Evolutionary conservation across 2,113 vertebrate genomes (phyloP).

Genomic region (Pardalotus punctatus): DNA sequence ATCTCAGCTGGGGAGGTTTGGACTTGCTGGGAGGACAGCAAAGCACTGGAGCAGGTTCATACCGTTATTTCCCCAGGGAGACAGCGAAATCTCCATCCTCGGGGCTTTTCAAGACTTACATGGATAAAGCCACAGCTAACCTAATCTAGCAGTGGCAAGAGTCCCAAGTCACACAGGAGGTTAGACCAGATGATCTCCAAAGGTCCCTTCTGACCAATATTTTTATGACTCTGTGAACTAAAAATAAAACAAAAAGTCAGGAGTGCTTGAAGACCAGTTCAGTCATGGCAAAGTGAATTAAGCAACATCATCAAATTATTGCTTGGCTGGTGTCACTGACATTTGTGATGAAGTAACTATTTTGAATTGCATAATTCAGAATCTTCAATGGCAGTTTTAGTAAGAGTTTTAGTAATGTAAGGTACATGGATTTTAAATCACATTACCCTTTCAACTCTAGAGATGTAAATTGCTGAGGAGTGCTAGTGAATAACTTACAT

Average conservation of each 20-base stretch:
- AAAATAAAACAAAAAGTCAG: constrained; percentile 4
- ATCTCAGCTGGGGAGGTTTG: not conserved
- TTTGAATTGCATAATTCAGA: constrained; percentile 8
- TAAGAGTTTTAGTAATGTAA: not conserved
- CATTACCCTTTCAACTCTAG: constrained; percentile 15
- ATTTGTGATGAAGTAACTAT: not conserved
- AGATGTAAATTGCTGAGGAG: not conserved
- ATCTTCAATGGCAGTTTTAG: not conserved
- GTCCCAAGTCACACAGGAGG: not conserved
- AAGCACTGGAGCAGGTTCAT: not conserved
- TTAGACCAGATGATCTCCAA: not conserved
- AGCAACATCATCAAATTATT: not conserved
- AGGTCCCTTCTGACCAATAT: not conserved
- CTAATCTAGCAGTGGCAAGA: not conserved
- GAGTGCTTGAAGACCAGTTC: not conserved
- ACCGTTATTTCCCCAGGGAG: not conserved
- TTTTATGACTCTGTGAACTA: not conserved
- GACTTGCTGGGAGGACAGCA: not conserved
- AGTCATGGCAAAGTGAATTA: not conserved
- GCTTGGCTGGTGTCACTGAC: not conserved
- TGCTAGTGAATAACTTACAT: not conserved
- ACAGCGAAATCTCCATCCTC: not conserved
- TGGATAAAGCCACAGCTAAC: not conserved
- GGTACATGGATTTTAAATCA: constrained; percentile 34
- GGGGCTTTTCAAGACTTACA: not conserved